phyloP scores from a whole-genome alignment of 1,140 invertebrate genomes.

The Aphelinus certus region DNA sequence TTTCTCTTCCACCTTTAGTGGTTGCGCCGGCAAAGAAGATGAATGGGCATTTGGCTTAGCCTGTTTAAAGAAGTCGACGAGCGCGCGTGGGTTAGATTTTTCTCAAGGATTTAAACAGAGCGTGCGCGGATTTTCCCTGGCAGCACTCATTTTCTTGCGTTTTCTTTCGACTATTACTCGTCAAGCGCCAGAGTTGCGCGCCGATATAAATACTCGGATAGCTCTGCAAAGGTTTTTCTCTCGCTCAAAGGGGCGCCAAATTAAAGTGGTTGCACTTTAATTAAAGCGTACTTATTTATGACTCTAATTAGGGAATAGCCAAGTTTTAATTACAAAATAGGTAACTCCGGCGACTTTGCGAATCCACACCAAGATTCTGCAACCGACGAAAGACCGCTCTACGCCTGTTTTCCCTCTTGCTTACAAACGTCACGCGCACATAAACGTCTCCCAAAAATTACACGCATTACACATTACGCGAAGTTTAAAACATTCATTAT shows the following conservation, averaged over 20 bases:
- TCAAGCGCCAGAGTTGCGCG: not conserved
- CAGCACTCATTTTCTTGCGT: not conserved
- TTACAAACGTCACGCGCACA: no score
- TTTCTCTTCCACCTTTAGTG: not conserved
- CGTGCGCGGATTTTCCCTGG: not conserved
- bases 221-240: not conserved
- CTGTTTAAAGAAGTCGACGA: not conserved
- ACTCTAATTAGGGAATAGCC: no score
- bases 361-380: no score
- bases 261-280: slow-evolving; percentile 36
- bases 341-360: not conserved
- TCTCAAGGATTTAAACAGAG: not conserved
- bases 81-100: not conserved
- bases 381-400: no score
- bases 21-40: not conserved
- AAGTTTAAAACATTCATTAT: no score
- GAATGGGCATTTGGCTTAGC: slow-evolving; percentile 1
- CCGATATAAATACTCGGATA: not conserved
- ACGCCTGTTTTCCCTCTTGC: no score
- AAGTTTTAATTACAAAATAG: slow-evolving; percentile 38
- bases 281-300: slow-evolving; percentile 29
- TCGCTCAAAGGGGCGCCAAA: slow-evolving; percentile 22
- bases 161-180: slow-evolving; percentile 11
- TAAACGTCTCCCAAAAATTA: no score
- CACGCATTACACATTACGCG: no score